Evolutionary conservation across 2,888 invertebrate genomes (phyloP), one percentile per base, ranked within the genome.

Genomic region (Phymatocera aterrima): DNA sequence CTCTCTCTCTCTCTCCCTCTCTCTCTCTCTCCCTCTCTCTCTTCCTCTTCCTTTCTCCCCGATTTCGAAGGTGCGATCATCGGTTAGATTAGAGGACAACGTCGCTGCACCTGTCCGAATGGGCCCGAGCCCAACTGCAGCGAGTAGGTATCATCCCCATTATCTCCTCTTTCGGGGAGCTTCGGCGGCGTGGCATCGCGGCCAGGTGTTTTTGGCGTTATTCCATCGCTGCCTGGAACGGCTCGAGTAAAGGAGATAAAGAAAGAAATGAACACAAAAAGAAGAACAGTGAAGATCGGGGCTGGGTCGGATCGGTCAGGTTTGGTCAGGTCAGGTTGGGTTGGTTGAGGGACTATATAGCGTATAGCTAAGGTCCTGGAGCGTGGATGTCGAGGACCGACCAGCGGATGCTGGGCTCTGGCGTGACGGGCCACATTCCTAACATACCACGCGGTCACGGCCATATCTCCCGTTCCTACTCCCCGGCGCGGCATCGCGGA

Each of bases 371-470:
- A 75, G 75, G 72, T 72, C 72, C 72, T 51, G 48, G 34, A 72
- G 54, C 57, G 21, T 28, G 57, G 75, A 37, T 28, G 57, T 21
- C 57, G 54, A 34, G 72, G 68, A 68, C 51, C 18, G 57, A 24
- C 51, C 72, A 37, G 74, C 79, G 64, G 80, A 75, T 78, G 87
- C 86, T 86, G 85, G 83, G 86, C 84, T 82, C 84, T 84, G 85
- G 85, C 86, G 86, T 90, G 90, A 90, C 89, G 89, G 88, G 88
- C 89, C 88, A 86, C 89, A 90, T 90, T 89, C 90, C 88, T 81
- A 43, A 82, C 87, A 88, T 90, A 86, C 90, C 89, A 81, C 84
- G 85, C 89, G 90, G 89, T 90, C 90, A 90, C 86, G 90, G 89
- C 87, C 89, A 87, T 89, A 89, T 89, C 89, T 90, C 86, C 87